Percentiles rank a stretch among this genome's conserved stretches.
These are phyloP conservation scores for Pseudachorutes palmiensis DNA, from an alignment of 1,140 invertebrate genomes.

Conservation along the genomic window DNA sequence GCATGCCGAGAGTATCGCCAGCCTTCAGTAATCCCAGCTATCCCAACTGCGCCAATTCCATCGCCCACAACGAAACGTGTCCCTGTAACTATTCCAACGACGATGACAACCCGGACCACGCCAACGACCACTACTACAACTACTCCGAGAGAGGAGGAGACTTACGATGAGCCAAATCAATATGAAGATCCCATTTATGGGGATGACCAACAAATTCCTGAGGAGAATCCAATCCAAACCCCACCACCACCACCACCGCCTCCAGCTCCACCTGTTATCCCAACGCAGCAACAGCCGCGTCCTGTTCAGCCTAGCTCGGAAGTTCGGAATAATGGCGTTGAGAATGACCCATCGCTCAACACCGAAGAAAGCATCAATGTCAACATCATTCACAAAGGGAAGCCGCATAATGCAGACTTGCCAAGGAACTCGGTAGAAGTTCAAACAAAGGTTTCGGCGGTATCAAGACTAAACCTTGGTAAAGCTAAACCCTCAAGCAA, in stretches of 20 bases:
- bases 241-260: slow-evolving; percentile 31
- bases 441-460: slow-evolving; percentile 57
- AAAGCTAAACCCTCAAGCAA: too few relatives aligned
- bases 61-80: slow-evolving; percentile 37
- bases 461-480: slow-evolving; percentile 67
- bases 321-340: slow-evolving; percentile 53
- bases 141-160: slow-evolving; percentile 33
- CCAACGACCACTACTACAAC: too few relatives aligned
- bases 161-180: slow-evolving; percentile 38
- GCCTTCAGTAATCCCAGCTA: slow-evolving; percentile 16
- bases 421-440: slow-evolving; percentile 51
- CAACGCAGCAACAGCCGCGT: slow-evolving; percentile 17
- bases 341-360: slow-evolving; percentile 48
- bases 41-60: slow-evolving; percentile 35
- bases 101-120: background rate
- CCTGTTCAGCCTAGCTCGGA: slow-evolving; percentile 24
- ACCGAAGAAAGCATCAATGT: slow-evolving; percentile 43
- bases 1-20: slow-evolving; percentile 32
- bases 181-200: background rate
- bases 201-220: slow-evolving; percentile 41
- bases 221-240: slow-evolving; percentile 41
- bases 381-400: slow-evolving; percentile 47
- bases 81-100: slow-evolving; percentile 33
- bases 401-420: slow-evolving; percentile 50
- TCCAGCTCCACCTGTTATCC: slow-evolving; percentile 33